Conservation (phyloP, 2,888 invertebrate genomes). For the Perizoma flavofasciatum region DNA sequence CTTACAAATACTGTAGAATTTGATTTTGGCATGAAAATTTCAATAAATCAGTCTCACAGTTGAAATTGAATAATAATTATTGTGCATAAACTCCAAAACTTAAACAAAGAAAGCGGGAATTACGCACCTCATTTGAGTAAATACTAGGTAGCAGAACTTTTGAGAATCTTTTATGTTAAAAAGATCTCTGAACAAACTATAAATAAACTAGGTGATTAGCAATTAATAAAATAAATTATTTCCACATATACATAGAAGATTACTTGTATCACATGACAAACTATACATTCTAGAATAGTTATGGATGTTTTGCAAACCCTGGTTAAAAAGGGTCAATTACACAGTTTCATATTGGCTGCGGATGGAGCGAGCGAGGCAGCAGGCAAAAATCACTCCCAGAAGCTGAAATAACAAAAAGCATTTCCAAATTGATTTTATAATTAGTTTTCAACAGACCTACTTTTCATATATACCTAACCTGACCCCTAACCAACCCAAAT, state of each 20-base stretch:
- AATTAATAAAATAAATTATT: constrained; percentile 47
- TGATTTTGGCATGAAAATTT: constrained; percentile 54
- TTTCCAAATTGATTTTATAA: not conserved
- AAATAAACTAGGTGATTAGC: constrained; percentile 45
- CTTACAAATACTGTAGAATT: constrained; percentile 38
- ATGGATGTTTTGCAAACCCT: constrained; percentile 14
- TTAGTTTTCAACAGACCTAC: not conserved
- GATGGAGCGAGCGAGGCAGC: constrained; percentile 96
- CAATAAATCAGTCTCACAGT: constrained; percentile 74
- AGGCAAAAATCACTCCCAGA: constrained; percentile 95
- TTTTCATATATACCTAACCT: no score
- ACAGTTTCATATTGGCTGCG: constrained; percentile 96
- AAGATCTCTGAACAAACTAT: constrained; percentile 28
- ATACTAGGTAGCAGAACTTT: constrained; percentile 33
- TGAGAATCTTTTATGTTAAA: constrained; percentile 30
- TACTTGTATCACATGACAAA: constrained; percentile 53
- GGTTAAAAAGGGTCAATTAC: constrained; percentile 62
- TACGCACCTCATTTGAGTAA: constrained; percentile 29
- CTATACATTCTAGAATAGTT: constrained; percentile 22
- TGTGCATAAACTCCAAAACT: constrained; percentile 44
- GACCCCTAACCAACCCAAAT: no score
- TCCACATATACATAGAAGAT: constrained; percentile 53
- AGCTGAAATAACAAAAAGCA: constrained; percentile 83
- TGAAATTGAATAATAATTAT: constrained; percentile 47
- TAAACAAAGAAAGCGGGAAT: constrained; percentile 20